A percentile compares a stretch with the other conserved stretches of the same genome.
These are phyloP conservation scores for Pogonognathellus flavescens DNA, from an alignment of 1,140 invertebrate genomes.

Conservation along the genomic window DNA sequence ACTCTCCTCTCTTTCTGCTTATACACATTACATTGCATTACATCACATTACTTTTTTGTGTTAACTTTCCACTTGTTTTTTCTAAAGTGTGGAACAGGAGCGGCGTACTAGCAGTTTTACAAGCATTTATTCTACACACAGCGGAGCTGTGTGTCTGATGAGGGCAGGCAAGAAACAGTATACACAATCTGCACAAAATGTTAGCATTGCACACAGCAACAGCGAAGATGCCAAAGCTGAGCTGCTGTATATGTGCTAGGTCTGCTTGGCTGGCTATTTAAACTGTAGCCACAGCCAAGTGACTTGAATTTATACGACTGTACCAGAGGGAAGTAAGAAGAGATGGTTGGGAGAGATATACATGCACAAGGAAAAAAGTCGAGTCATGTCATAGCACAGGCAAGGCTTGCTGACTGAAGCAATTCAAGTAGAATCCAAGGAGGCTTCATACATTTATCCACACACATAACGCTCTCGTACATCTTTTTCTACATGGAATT, in stretches of 20 bases:
- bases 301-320: neutral
- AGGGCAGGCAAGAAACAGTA: neutral
- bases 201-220: constrained; percentile 14
- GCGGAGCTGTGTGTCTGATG: neutral
- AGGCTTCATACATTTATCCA: constrained; percentile 48
- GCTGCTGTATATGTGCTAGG: neutral
- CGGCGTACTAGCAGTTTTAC: neutral
- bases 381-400: constrained; percentile 25
- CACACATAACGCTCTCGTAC: neutral
- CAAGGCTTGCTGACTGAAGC: constrained; percentile 19
- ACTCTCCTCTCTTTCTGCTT: neutral
- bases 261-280: constrained; percentile 23
- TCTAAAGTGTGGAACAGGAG: constrained; percentile 20
- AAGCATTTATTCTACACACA: neutral
- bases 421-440: constrained; percentile 1
- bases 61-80: constrained; percentile 30
- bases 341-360: neutral
- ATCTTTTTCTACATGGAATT: neutral
- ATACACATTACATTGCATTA: neutral
- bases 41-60: constrained; percentile 9
- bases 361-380: neutral
- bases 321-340: too few species aligned
- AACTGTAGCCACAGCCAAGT: neutral
- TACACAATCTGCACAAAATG: neutral
- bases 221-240: neutral